Conservation (phyloP, 2,888 invertebrate genomes). For the Anoplius nigerrimus region DNA sequence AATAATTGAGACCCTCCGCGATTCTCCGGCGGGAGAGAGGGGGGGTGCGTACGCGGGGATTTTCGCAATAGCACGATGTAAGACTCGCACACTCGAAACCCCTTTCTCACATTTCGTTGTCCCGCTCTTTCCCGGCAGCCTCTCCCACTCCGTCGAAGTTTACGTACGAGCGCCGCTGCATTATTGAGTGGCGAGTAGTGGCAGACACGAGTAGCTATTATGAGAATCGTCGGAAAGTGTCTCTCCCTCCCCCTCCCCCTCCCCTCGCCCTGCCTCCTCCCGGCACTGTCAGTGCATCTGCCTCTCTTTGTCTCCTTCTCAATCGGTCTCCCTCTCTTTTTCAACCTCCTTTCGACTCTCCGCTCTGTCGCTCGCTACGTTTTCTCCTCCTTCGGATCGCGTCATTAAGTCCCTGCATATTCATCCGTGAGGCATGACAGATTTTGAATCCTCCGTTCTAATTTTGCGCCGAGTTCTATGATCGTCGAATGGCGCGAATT, state of each 20-base stretch:
- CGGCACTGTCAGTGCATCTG: neutral
- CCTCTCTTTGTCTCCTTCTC: slow-evolving; percentile 3
- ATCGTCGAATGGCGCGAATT: too few species aligned
- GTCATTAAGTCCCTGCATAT: slow-evolving; percentile 50
- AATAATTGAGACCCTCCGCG: slow-evolving; percentile 38
- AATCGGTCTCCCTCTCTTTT: slow-evolving; percentile 8
- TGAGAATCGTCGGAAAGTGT: slow-evolving; percentile 43
- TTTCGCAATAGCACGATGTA: neutral
- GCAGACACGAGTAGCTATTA: slow-evolving; percentile 51
- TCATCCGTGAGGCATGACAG: slow-evolving; percentile 38
- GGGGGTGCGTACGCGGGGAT: slow-evolving; percentile 3
- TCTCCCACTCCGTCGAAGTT: slow-evolving; percentile 18
- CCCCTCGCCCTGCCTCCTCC: slow-evolving; percentile 11
- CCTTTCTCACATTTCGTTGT: neutral
- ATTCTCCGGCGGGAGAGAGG: slow-evolving; percentile 9
- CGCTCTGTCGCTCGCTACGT: too few species aligned
- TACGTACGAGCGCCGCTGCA: slow-evolving; percentile 45
- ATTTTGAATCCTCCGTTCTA: too few species aligned
- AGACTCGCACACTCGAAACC: slow-evolving; percentile 17
- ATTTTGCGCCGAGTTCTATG: too few species aligned
- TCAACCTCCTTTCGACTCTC: neutral
- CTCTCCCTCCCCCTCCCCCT: slow-evolving; percentile 18
- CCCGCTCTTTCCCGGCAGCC: neutral
- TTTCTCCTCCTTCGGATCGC: slow-evolving; percentile 29
- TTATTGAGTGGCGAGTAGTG: slow-evolving; percentile 49